These are phyloP conservation scores for Euproctis similis DNA, from an alignment of 2,888 invertebrate species.

Conservation along the genomic window DNA sequence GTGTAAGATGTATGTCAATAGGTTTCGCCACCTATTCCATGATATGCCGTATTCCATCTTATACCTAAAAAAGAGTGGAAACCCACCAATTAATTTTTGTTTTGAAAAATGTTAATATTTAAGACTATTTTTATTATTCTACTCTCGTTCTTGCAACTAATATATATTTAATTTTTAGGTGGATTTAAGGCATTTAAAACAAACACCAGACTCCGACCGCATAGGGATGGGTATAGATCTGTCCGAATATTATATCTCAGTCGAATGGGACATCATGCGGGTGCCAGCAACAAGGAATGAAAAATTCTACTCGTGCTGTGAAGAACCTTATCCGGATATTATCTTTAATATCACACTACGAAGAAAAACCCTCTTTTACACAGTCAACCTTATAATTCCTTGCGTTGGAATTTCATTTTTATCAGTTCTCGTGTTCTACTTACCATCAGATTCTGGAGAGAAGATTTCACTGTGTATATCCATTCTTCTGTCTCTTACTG, in stretches of 20 bases:
- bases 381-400: slow-evolving; percentile 97
- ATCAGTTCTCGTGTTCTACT: slow-evolving; percentile 96
- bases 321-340: slow-evolving; percentile 97
- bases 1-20: too few species aligned
- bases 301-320: slow-evolving; percentile 96
- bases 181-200: slow-evolving; percentile 90
- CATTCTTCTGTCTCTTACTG: slow-evolving; percentile 92
- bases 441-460: slow-evolving; percentile 98
- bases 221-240: slow-evolving; percentile 94
- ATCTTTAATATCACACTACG: slow-evolving; percentile 97
- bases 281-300: slow-evolving; percentile 93
- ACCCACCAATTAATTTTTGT: too few species aligned
- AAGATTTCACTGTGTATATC: slow-evolving; percentile 98
- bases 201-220: slow-evolving; percentile 89
- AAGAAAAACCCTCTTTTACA: slow-evolving; percentile 97
- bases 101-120: too few species aligned
- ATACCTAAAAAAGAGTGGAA: too few species aligned
- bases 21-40: too few species aligned
- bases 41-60: too few species aligned
- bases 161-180: slow-evolving; percentile 76
- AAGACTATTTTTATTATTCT: too few species aligned
- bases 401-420: slow-evolving; percentile 98
- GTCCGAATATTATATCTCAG: slow-evolving; percentile 96
- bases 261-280: slow-evolving; percentile 98
- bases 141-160: neutral